Percentiles rank a stretch among this genome's conserved stretches.
These are phyloP conservation scores for Nyctalus aviator DNA, from an alignment of 2,797 vertebrate species.

Conservation along the genomic window DNA sequence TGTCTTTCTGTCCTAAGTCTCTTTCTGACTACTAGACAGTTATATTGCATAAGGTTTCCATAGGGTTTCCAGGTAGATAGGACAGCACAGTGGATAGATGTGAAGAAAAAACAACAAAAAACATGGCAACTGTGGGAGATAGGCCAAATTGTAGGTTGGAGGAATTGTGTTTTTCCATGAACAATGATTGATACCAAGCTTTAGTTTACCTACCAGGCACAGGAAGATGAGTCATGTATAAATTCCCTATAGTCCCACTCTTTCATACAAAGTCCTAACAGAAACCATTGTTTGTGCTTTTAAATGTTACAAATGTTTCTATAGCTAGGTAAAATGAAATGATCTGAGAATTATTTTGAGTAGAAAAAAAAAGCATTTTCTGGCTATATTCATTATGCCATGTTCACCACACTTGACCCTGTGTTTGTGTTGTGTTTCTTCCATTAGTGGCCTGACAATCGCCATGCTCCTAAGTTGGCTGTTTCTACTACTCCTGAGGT, in stretches of 20 bases:
- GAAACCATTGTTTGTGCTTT: neutral
- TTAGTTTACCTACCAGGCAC: neutral
- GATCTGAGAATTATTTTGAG: conserved; percentile 19
- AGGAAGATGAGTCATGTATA: neutral
- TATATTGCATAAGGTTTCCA: neutral
- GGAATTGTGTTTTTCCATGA: neutral
- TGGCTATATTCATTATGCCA: neutral
- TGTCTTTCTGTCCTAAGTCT: neutral
- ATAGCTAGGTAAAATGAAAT: neutral
- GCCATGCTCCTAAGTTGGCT: conserved; percentile 95
- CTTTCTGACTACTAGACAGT: neutral
- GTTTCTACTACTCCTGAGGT: conserved; percentile 95
- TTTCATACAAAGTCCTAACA: neutral
- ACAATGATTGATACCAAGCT: neutral
- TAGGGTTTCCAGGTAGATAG: neutral
- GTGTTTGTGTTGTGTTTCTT: conserved; percentile 64
- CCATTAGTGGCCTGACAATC: conserved; percentile 92
- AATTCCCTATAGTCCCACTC: neutral
- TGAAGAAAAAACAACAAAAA: neutral
- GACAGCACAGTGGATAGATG: neutral
- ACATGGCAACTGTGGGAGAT: neutral
- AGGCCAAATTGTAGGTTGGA: neutral
- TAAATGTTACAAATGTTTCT: neutral
- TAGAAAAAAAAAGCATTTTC: neutral
- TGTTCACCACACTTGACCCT: neutral